phyloP scores from a whole-genome alignment of 2,113 vertebrate species.

The Microcebus tavaratra region DNA sequence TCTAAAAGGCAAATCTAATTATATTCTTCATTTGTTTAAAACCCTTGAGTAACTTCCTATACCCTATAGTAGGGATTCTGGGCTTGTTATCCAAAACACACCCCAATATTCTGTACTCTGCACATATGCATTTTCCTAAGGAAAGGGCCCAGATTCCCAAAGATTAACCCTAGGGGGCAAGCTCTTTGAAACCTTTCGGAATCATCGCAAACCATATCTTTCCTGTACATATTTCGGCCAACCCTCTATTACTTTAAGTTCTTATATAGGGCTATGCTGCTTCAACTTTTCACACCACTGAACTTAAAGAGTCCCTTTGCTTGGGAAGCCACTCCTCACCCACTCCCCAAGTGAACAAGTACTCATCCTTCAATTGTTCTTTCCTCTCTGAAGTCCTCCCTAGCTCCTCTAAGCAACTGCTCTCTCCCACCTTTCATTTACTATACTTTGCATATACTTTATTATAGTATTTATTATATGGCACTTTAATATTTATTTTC shows the following conservation, averaged over 20 bases:
- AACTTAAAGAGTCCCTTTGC: not conserved
- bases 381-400: not conserved
- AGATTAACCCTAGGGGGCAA: not conserved
- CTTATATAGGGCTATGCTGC: not conserved
- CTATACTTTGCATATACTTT: not conserved
- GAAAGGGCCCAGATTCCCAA: not conserved
- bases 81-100: not conserved
- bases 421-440: not conserved
- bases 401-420: not conserved
- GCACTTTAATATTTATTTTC: slow-evolving; percentile 28
- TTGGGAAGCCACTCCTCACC: not conserved
- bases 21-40: slow-evolving; percentile 15
- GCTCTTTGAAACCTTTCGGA: slow-evolving; percentile 18
- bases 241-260: not conserved
- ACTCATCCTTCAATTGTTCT: not conserved
- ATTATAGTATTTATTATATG: not conserved
- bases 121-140: not conserved
- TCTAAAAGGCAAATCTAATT: slow-evolving; percentile 47
- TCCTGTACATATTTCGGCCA: not conserved
- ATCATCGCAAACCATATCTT: not conserved
- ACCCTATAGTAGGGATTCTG: not conserved
- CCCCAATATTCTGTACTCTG: not conserved
- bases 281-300: slow-evolving; percentile 35
- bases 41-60: not conserved
- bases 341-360: not conserved